Percentiles rank a stretch among this genome's conserved stretches.
These are phyloP conservation scores for Spondyliosoma cantharus DNA, from an alignment of 2,797 vertebrate genomes.

Conservation along the genomic window DNA sequence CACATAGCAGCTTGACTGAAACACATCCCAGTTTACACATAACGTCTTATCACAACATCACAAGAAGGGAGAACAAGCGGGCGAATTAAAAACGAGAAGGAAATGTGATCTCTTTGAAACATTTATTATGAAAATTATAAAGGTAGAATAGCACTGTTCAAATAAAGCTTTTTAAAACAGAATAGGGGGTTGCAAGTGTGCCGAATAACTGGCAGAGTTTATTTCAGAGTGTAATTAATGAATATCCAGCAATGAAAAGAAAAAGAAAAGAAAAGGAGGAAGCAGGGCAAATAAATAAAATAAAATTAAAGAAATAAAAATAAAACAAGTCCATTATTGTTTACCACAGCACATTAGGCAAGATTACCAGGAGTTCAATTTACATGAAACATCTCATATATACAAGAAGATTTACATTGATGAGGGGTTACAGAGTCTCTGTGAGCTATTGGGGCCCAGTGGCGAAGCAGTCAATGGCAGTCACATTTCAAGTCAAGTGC, in stretches of 20 bases:
- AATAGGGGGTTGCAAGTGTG: constrained; percentile 75
- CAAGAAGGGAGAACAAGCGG: constrained; percentile 59
- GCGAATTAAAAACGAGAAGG: constrained; percentile 79
- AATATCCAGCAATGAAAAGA: constrained; percentile 71
- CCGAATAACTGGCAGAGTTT: constrained; percentile 77
- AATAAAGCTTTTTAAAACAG: constrained; percentile 81
- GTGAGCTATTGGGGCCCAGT: constrained; percentile 73
- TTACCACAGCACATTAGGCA: constrained; percentile 89
- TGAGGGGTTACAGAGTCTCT: constrained; percentile 78
- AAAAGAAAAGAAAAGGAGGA: constrained; percentile 56
- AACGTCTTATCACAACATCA: constrained; percentile 59
- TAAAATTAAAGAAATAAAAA: constrained; percentile 45
- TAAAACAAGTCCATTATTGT: constrained; percentile 84
- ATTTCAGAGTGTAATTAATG: constrained; percentile 80
- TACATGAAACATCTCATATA: constrained; percentile 87
- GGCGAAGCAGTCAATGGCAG: constrained; percentile 77
- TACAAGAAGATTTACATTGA: constrained; percentile 85
- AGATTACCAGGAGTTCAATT: constrained; percentile 88
- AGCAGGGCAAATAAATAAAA: constrained; percentile 69
- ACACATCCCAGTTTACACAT: constrained; percentile 45
- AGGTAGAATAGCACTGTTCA: constrained; percentile 84
- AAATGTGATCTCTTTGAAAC: constrained; percentile 82
- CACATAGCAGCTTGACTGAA: constrained; percentile 48
- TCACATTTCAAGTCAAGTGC: constrained; percentile 80
- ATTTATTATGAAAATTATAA: constrained; percentile 90